Evolutionary conservation across 1,140 invertebrate species (phyloP).

Genomic region (Linepithema humile): DNA sequence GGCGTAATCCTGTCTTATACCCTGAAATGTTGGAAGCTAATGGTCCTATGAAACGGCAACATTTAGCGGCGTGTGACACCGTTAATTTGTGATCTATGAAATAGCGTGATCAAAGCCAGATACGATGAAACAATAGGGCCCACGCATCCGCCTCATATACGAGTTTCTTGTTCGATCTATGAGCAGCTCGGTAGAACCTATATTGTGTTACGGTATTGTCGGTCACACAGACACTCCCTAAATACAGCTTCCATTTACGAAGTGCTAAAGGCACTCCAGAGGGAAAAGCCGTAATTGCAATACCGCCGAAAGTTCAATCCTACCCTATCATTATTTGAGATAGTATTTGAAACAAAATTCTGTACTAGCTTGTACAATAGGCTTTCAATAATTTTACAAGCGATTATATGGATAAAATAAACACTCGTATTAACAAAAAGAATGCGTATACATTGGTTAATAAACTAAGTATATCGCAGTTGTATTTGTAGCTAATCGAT

Average conservation of each 20-base stretch:
- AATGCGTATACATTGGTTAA: background rate
- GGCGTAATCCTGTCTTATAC: conserved; percentile 1
- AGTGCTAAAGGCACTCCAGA: conserved; percentile 31
- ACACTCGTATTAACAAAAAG: background rate
- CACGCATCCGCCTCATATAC: background rate
- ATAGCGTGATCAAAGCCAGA: conserved; percentile 26
- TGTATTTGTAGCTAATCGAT: conserved; percentile 16
- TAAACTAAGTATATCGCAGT: background rate
- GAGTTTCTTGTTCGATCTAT: conserved; percentile 25
- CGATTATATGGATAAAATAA: background rate
- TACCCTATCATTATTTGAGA: background rate
- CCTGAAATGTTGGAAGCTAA: conserved; percentile 6
- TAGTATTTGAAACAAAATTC: background rate
- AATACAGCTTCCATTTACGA: conserved; percentile 45
- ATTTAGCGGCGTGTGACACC: background rate
- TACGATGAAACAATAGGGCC: background rate
- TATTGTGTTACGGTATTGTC: conserved; percentile 26
- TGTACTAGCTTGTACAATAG: background rate
- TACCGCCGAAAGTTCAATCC: conserved; percentile 19
- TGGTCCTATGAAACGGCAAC: conserved; percentile 7
- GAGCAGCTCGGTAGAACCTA: conserved; percentile 24
- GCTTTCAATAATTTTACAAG: background rate
- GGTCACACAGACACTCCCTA: background rate
- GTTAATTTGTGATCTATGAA: conserved; percentile 32
- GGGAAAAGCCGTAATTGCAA: conserved; percentile 27